Conservation (phyloP, 1,140 invertebrate species). For the Bradysia coprophila region DNA sequence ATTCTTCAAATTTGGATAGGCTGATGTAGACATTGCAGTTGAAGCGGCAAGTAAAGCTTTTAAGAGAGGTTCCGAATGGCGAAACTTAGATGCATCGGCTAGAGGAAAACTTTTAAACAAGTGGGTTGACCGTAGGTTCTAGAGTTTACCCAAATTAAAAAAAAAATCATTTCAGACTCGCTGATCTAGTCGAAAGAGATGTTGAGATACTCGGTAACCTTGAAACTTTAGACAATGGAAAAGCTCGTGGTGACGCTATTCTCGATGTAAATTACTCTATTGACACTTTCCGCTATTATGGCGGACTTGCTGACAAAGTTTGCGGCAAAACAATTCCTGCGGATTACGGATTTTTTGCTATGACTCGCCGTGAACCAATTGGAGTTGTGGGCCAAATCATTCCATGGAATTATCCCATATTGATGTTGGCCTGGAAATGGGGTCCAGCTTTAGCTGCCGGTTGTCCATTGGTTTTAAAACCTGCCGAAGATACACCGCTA, state of each 20-base stretch:
- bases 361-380: constrained; percentile 63
- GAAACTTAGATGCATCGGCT: constrained; percentile 38
- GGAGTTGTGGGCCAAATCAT: constrained; percentile 82
- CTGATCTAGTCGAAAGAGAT: constrained; percentile 58
- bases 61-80: constrained; percentile 33
- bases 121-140: not conserved
- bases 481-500: constrained; percentile 87
- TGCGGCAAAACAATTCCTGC: constrained; percentile 74
- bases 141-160: too few species aligned
- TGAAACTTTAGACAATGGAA: constrained; percentile 81
- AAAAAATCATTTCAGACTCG: constrained; percentile 45
- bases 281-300: constrained; percentile 61
- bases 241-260: constrained; percentile 45
- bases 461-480: constrained; percentile 76
- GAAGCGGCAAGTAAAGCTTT: constrained; percentile 36
- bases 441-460: constrained; percentile 64
- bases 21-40: constrained; percentile 32
- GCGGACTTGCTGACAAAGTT: constrained; percentile 83
- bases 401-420: constrained; percentile 79
- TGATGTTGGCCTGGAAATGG: constrained; percentile 71
- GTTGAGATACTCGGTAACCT: constrained; percentile 45
- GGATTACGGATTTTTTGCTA: constrained; percentile 17
- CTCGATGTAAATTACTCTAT: constrained; percentile 45
- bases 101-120: constrained; percentile 19
- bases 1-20: constrained; percentile 2